phyloP scores from a whole-genome alignment of 2,888 invertebrate species.

The Chrysodeixis includens region DNA sequence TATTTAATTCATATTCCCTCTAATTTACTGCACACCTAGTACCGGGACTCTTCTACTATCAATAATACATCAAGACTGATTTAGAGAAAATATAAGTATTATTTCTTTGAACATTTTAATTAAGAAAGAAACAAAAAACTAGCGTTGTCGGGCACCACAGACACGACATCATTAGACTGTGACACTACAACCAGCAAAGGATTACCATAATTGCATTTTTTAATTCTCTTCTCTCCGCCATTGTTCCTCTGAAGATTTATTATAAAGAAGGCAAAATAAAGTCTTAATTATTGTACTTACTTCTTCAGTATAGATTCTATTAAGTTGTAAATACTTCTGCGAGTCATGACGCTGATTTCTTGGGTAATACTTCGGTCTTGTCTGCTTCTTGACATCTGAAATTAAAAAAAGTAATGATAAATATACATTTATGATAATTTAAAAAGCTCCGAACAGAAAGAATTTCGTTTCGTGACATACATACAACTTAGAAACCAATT shows the following conservation, averaged over 20 bases:
- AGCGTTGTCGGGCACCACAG: not conserved
- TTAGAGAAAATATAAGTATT: too few relatives aligned
- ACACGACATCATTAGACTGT: constrained; percentile 2
- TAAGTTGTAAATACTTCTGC: constrained; percentile 56
- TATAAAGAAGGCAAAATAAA: not conserved
- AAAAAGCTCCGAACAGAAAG: not conserved
- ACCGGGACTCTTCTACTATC: too few relatives aligned
- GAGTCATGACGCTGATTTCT: constrained; percentile 56
- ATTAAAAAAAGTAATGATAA: constrained; percentile 22
- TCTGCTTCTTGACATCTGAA: constrained; percentile 69
- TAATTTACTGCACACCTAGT: too few relatives aligned
- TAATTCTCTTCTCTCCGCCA: not conserved
- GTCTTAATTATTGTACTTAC: constrained; percentile 46
- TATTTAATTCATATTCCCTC: too few relatives aligned
- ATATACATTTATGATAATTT: not conserved
- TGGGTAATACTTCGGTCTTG: constrained; percentile 33
- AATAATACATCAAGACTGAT: too few relatives aligned
- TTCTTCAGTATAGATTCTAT: constrained; percentile 63
- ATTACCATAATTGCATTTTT: not conserved
- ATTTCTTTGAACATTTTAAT: not conserved
- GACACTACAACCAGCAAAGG: not conserved
- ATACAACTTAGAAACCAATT: too few relatives aligned
- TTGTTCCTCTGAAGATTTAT: not conserved
- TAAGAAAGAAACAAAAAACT: not conserved
- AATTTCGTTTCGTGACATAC: too few relatives aligned